phyloP scores from a whole-genome alignment of 1,140 invertebrate genomes.

The Dinoponera quadriceps region DNA sequence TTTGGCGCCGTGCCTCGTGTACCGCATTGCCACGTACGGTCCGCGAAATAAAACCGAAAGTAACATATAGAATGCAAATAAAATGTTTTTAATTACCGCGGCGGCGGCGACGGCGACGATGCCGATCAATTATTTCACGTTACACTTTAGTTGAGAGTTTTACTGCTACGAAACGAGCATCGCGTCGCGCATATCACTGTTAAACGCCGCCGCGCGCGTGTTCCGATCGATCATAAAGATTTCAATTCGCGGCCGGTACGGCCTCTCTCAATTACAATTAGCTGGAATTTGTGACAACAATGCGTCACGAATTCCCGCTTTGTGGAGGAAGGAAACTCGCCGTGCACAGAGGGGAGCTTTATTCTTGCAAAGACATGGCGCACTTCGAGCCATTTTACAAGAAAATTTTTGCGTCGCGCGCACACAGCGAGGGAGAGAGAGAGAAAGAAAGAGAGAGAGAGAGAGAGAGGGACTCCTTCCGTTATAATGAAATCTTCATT shows the following conservation, averaged over 20 bases:
- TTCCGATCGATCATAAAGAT: conserved; percentile 52
- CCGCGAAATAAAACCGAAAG: conserved; percentile 45
- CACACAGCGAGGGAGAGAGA: no score
- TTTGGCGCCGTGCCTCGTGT: conserved; percentile 1
- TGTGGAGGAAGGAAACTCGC: neutral
- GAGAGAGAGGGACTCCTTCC: neutral
- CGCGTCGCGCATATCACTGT: conserved; percentile 33
- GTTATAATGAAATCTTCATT: conserved; percentile 45
- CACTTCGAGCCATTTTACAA: conserved; percentile 12
- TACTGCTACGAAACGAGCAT: conserved; percentile 35
- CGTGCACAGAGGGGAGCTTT: neutral
- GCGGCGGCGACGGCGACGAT: neutral
- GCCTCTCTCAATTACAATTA: conserved; percentile 51
- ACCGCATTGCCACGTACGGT: neutral
- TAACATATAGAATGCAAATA: conserved; percentile 56
- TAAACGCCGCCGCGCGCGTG: conserved; percentile 2
- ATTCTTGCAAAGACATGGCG: neutral
- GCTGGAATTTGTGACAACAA: conserved; percentile 51
- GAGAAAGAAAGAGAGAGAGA: no score
- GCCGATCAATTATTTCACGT: conserved; percentile 54
- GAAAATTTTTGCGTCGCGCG: conserved; percentile 36
- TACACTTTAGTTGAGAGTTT: no score
- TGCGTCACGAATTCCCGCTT: conserved; percentile 34
- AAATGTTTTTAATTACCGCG: conserved; percentile 58
- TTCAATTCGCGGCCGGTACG: conserved; percentile 32